Conservation (phyloP, 37 sponge, comb jelly and placozoan genomes). For the Oscarella lobularis region DNA sequence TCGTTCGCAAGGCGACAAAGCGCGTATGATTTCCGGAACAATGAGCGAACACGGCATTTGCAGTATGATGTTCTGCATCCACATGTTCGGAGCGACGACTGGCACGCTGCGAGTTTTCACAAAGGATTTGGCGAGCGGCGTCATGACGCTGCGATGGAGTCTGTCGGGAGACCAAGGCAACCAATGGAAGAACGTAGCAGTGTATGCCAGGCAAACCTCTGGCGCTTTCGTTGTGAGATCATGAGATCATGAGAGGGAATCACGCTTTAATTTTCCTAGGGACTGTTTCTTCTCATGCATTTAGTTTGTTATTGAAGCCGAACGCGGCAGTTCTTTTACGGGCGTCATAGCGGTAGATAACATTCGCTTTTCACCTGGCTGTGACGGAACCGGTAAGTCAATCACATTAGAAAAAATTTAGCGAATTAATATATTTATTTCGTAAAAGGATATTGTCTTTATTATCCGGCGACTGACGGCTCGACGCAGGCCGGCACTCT, state of each 20-base stretch:
- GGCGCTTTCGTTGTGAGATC: background rate
- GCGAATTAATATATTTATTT: too few species aligned
- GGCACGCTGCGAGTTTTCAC: constrained; percentile 12
- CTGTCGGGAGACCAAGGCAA: background rate
- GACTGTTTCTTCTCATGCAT: too few species aligned
- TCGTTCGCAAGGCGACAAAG: background rate
- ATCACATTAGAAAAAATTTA: too few species aligned
- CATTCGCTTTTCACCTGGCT: constrained; percentile 2
- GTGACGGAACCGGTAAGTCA: background rate
- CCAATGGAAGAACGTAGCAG: background rate
- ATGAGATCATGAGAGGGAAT: too few species aligned
- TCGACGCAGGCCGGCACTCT: background rate
- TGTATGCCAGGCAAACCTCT: background rate
- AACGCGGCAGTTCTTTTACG: background rate
- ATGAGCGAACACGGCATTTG: background rate
- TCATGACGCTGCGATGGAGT: background rate
- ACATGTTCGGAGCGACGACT: constrained; percentile 26
- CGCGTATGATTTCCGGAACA: background rate
- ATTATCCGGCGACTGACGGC: background rate
- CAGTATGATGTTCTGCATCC: constrained; percentile 18
- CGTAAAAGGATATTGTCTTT: background rate
- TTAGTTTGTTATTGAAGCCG: background rate
- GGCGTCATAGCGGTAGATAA: background rate
- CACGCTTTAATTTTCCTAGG: too few species aligned
- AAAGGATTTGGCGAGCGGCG: constrained; percentile 3